A percentile compares a stretch with the other conserved stretches of the same genome.
Evolutionary conservation across 2,888 invertebrate species (phyloP).

Genomic region (Thera britannica): DNA sequence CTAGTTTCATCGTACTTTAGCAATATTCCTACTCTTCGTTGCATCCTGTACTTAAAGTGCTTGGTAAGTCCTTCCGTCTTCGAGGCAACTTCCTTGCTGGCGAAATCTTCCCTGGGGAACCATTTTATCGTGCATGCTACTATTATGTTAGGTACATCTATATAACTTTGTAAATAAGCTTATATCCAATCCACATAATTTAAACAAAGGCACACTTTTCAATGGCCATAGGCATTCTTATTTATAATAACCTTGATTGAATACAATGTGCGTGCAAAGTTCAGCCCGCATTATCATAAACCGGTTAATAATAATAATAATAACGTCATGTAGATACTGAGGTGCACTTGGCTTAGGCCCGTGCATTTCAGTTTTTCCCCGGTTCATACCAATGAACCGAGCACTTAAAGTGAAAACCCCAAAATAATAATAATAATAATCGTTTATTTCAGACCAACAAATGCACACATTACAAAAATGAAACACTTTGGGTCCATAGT

Average conservation of each 20-base stretch:
- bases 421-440: too few relatives aligned
- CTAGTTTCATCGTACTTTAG: constrained; percentile 25
- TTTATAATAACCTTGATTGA: constrained; percentile 23
- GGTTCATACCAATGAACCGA: too few relatives aligned
- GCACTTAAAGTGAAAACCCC: too few relatives aligned
- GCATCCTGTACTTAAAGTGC: constrained; percentile 39
- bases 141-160: too few relatives aligned
- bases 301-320: too few relatives aligned
- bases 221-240: constrained; percentile 15
- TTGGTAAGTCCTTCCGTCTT: constrained; percentile 45
- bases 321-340: too few relatives aligned
- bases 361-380: too few relatives aligned
- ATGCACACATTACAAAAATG: too few relatives aligned
- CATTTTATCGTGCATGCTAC: constrained; percentile 33
- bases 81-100: constrained; percentile 53
- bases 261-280: constrained; percentile 34
- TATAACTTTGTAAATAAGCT: not conserved
- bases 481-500: too few relatives aligned
- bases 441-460: too few relatives aligned
- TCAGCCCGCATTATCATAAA: constrained; percentile 25
- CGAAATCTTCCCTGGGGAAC: constrained; percentile 45
- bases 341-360: too few relatives aligned
- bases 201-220: constrained; percentile 12
- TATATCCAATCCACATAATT: too few relatives aligned
- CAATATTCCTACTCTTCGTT: constrained; percentile 25